A percentile compares a stretch with the other conserved stretches of the same genome.
Evolutionary conservation across 2,113 vertebrate species (phyloP).

Genomic region (Cinclus cinclus): DNA sequence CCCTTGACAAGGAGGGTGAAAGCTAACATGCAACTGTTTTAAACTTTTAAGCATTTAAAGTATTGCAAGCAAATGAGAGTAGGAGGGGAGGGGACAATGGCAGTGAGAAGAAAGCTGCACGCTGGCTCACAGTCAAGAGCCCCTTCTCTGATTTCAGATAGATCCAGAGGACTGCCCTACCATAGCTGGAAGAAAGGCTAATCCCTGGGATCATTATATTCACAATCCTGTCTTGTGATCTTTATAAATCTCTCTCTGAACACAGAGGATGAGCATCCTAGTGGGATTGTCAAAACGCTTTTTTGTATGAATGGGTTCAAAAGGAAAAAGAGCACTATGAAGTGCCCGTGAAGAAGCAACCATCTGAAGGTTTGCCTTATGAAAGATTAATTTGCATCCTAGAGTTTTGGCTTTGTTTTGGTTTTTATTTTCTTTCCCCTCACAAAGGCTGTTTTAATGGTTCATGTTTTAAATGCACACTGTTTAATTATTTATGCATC

Average conservation of each 20-base stretch:
- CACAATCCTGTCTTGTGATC: slow-evolving; percentile 56
- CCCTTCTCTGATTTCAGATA: slow-evolving; percentile 25
- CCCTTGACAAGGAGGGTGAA: background rate
- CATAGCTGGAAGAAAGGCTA: slow-evolving; percentile 21
- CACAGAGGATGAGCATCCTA: slow-evolving; percentile 46
- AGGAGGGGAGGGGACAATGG: background rate
- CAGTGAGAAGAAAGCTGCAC: background rate
- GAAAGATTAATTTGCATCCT: slow-evolving; percentile 51
- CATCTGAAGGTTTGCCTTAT: slow-evolving; percentile 12
- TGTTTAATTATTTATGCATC: slow-evolving; percentile 27
- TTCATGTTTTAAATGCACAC: slow-evolving; percentile 23
- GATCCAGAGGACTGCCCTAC: slow-evolving; percentile 13
- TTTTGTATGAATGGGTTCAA: slow-evolving; percentile 26
- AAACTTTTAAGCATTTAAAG: slow-evolving; percentile 9
- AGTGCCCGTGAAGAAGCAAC: background rate
- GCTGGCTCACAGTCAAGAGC: background rate
- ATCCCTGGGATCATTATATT: slow-evolving; percentile 47
- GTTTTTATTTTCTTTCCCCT: background rate
- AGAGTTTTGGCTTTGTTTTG: background rate
- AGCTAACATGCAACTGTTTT: background rate
- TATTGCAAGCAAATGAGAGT: background rate
- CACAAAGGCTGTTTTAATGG: background rate
- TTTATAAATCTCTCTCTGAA: slow-evolving; percentile 52
- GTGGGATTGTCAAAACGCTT: slow-evolving; percentile 16
- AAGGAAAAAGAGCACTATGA: slow-evolving; percentile 20